Base-by-base conservation (phyloP, 2,797 vertebrate species). In the Amblyraja radiata region DNA sequence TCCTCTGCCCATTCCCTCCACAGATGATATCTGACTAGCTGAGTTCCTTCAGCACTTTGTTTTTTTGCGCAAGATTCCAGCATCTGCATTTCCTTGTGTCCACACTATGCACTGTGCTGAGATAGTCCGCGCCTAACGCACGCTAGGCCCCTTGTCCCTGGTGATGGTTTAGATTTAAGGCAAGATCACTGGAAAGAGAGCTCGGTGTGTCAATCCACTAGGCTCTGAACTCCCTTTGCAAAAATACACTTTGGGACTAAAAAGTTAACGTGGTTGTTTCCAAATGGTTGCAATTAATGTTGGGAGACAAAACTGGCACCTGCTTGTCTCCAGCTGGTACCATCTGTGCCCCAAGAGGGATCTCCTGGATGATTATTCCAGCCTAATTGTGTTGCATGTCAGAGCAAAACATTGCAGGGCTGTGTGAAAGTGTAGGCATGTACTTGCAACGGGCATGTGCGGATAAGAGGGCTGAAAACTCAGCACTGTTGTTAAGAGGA, bases 251-350 rank as follows among this genome's bases (percentile, higher is more conserved):
- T 65, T 88, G 61, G 61, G 61, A 88, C 65, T 65, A 61, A 88
- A 86, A 0, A 8, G 28, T 18, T 32, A 88, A 88, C 6, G 7
- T 68, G 83, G n/a, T 36, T 88, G 61, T 88, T 88, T 88, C 84
- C 61, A 68, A 68, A 88, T 88, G 84, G 63, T 68, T 88, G 84
- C 84, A 88, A 88, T 88, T 88, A 88, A 68, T 32, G 16, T 88
- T 68, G 84, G 16, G 14, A 88, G n/a, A 65, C 63, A 88, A 68
- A 88, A n/a, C n/a, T 68, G 63, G n/a, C 84, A 88, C 61, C 84
- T 88, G 84, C 84, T 68, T 88, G 18, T 16, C n/a, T 88, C n/a
- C 58, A 88, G 84, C 14, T 88, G 61, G 32, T 88, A 36, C n/a
- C 23, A 23, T 58, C 54, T 83, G 80, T 32, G 1, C 14, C 84